Evolutionary conservation across 2,113 vertebrate genomes (phyloP).

Genomic region (Stomatorhinus ivindoensis): DNA sequence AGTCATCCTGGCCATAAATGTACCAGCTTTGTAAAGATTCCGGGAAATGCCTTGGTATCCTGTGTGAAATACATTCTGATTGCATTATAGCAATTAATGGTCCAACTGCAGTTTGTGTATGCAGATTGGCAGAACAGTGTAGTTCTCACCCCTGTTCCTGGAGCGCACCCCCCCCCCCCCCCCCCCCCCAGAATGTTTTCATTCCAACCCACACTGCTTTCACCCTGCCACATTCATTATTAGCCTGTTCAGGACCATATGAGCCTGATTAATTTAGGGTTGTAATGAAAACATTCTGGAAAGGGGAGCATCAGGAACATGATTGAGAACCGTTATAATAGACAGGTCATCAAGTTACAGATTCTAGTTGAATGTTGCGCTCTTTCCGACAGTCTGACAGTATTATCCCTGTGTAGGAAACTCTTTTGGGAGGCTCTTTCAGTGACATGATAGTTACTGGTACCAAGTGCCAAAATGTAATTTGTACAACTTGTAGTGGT

Average conservation of each 20-base stretch:
- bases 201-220: no score
- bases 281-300: no score
- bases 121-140: neutral
- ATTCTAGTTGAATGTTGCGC: neutral
- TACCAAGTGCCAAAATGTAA: neutral
- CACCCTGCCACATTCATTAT: no score
- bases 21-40: neutral
- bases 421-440: neutral
- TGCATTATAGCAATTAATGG: neutral
- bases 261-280: no score
- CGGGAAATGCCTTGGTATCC: neutral
- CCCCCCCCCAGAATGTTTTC: no score
- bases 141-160: no score
- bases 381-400: neutral
- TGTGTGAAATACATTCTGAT: neutral
- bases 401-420: neutral
- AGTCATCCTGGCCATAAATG: neutral
- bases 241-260: no score
- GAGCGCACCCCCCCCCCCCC: no score
- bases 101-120: neutral
- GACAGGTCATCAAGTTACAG: neutral
- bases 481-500: neutral
- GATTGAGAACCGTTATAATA: no score
- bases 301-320: no score
- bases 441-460: neutral